A percentile compares a stretch with the other conserved stretches of the same genome.
Conservation (phyloP, 2,888 invertebrate genomes). For the Eurytoma californica region DNA sequence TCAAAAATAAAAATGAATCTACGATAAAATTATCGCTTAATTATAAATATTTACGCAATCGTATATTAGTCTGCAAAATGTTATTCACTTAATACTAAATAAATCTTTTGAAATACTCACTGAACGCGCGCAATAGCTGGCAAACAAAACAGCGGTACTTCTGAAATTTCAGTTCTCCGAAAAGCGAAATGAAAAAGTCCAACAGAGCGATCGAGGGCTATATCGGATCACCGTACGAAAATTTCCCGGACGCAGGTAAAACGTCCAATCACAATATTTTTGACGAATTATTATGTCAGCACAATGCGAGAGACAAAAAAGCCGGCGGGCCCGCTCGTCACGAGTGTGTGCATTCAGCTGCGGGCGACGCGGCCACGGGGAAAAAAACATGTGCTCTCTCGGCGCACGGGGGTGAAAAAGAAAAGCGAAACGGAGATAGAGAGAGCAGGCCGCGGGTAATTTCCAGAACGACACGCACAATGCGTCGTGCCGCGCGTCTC, state of each 20-base stretch:
- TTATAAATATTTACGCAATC: too few species aligned
- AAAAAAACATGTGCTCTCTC: constrained; percentile 64
- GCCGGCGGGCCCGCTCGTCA: constrained; percentile 43
- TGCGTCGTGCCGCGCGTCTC: constrained; percentile 59
- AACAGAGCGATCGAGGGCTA: background rate
- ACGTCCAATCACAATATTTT: constrained; percentile 75
- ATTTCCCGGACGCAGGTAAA: constrained; percentile 62
- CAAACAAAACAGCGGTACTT: background rate
- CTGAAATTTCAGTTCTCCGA: too few species aligned
- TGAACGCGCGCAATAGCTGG: background rate
- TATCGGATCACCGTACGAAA: constrained; percentile 13
- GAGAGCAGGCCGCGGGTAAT: constrained; percentile 28
- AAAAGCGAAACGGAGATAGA: too few species aligned
- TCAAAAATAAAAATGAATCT: too few species aligned
- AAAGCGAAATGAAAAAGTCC: too few species aligned
- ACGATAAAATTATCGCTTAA: too few species aligned
- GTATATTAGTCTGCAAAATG: too few species aligned
- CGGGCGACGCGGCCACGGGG: constrained; percentile 40
- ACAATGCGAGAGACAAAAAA: constrained; percentile 65
- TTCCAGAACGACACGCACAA: constrained; percentile 59
- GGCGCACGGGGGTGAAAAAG: constrained; percentile 55
- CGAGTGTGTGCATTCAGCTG: constrained; percentile 69
- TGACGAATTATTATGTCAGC: constrained; percentile 74
- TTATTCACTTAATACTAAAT: too few species aligned
- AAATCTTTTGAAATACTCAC: too few species aligned